These are phyloP conservation scores for Xenentodon cancila DNA, from an alignment of 2,797 vertebrate genomes.

Conservation along the genomic window DNA sequence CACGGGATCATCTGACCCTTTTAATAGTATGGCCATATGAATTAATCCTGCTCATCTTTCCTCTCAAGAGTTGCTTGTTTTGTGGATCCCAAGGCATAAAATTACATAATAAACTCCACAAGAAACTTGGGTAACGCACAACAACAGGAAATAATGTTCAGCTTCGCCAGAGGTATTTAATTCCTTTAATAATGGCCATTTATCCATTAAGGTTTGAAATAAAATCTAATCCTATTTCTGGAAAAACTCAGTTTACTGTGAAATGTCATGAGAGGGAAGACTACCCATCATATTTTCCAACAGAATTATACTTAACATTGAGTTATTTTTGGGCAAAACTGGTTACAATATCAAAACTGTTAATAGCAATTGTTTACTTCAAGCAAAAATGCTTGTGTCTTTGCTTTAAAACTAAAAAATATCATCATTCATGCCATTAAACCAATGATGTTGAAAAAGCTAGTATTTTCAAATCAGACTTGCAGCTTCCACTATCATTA, in stretches of 20 bases:
- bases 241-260: too few relatives aligned
- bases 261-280: too few relatives aligned
- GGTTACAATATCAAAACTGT: too few relatives aligned
- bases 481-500: not conserved
- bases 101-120: not conserved
- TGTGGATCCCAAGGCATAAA: conserved; percentile 13
- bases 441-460: too few relatives aligned
- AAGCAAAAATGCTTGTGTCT: too few relatives aligned
- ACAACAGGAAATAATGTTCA: not conserved
- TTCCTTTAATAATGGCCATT: too few relatives aligned
- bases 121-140: not conserved
- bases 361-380: not conserved
- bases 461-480: not conserved
- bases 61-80: conserved; percentile 6
- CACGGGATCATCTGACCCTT: conserved; percentile 26
- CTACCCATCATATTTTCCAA: too few relatives aligned
- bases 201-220: too few relatives aligned
- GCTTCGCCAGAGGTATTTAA: too few relatives aligned
- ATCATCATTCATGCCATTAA: conserved; percentile 6
- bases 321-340: too few relatives aligned
- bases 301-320: too few relatives aligned
- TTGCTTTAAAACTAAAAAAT: not conserved
- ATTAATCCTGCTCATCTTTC: conserved; percentile 35
- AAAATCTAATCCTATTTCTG: too few relatives aligned
- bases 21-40: not conserved